phyloP scores from a whole-genome alignment of 2,113 vertebrate species.

The Progne subis region DNA sequence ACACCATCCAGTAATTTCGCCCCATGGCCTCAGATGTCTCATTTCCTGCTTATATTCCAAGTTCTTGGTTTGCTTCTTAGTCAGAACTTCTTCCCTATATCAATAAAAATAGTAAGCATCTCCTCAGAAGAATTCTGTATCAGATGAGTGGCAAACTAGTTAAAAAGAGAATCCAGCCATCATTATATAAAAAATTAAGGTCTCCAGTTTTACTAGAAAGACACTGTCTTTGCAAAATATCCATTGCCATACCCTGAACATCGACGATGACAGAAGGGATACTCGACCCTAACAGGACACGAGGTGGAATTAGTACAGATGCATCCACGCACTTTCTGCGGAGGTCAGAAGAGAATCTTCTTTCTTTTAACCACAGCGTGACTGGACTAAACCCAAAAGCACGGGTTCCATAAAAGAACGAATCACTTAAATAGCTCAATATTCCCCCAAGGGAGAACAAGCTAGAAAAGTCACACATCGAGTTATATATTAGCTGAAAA shows the following conservation, averaged over 20 bases:
- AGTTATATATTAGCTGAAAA: not conserved
- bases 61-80: not conserved
- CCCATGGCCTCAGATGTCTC: not conserved
- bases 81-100: not conserved
- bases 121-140: not conserved
- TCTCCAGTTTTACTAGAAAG: not conserved
- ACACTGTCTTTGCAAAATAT: not conserved
- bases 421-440: not conserved
- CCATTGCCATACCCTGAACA: not conserved
- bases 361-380: not conserved
- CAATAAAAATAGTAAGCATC: not conserved
- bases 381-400: not conserved
- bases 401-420: not conserved
- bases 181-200: not conserved
- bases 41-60: not conserved
- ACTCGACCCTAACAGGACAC: too few relatives aligned
- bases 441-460: not conserved
- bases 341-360: not conserved
- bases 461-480: not conserved
- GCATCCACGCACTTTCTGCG: too few relatives aligned
- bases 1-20: not conserved
- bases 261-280: not conserved
- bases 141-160: not conserved
- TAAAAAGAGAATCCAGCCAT: not conserved
- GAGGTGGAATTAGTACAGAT: not conserved